phyloP scores from a whole-genome alignment of 2,797 vertebrate species.

The Syndactyla subalaris region DNA sequence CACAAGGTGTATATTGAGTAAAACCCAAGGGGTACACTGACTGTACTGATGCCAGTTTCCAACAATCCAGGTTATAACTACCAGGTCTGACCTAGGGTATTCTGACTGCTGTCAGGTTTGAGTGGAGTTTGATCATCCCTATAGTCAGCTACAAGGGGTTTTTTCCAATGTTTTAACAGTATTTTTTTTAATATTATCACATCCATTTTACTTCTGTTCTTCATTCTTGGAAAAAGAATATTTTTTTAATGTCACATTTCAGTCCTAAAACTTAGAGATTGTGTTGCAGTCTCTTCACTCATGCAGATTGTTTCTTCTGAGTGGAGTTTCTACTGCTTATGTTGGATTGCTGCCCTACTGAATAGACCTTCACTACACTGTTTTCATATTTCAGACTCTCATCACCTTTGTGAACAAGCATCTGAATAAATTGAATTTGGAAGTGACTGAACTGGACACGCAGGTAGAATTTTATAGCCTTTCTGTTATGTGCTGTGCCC shows the following conservation, averaged over 20 bases:
- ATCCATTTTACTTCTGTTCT: background rate
- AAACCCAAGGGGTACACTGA: background rate
- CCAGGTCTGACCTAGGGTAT: background rate
- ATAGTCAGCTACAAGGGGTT: background rate
- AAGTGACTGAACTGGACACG: slow-evolving; percentile 96
- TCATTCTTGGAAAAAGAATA: background rate
- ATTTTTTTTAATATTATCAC: background rate
- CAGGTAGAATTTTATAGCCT: slow-evolving; percentile 81
- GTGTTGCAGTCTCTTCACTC: background rate
- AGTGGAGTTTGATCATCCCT: background rate
- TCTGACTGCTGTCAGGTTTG: slow-evolving; percentile 9
- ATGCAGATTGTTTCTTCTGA: background rate
- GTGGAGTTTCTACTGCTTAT: background rate
- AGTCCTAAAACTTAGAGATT: background rate
- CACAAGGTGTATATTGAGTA: background rate
- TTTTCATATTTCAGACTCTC: slow-evolving; percentile 84
- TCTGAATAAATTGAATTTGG: slow-evolving; percentile 95
- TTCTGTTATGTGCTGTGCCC: background rate
- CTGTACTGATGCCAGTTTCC: background rate
- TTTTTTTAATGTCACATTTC: background rate
- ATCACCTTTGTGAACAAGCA: slow-evolving; percentile 99
- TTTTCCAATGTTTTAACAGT: background rate
- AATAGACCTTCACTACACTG: background rate
- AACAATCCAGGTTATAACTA: background rate
- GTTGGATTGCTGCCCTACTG: background rate